phyloP scores from a whole-genome alignment of 2,113 vertebrate species.

The Xiphophorus couchianus region DNA sequence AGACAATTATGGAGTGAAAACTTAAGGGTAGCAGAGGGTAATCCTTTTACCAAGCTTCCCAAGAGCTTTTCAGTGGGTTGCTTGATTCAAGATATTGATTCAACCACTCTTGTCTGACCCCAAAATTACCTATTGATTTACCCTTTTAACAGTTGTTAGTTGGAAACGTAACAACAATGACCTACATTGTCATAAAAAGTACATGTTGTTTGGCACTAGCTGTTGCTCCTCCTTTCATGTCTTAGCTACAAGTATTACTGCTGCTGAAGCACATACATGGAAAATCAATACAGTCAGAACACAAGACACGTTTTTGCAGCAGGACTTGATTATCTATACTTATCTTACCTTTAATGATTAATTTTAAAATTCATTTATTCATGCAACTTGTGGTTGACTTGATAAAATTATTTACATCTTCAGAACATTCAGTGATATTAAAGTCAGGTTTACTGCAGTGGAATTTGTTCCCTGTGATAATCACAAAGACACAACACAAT shows the following conservation, averaged over 20 bases:
- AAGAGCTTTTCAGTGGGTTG: slow-evolving; percentile 54
- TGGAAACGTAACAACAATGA: slow-evolving; percentile 78
- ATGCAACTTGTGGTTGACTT: no score
- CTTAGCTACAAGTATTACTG: slow-evolving; percentile 35
- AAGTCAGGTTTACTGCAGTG: no score
- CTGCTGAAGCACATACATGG: slow-evolving; percentile 22
- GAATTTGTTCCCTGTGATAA: no score
- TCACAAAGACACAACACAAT: no score
- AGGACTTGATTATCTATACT: not conserved
- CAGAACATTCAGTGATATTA: no score
- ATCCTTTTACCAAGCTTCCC: slow-evolving; percentile 79
- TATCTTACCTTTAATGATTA: not conserved
- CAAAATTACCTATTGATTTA: slow-evolving; percentile 82
- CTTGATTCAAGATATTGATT: slow-evolving; percentile 73
- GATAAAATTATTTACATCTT: no score
- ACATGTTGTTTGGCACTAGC: slow-evolving; percentile 56
- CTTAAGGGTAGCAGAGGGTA: slow-evolving; percentile 71
- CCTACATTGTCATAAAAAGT: slow-evolving; percentile 75
- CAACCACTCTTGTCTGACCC: slow-evolving; percentile 68
- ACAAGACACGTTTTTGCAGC: slow-evolving; percentile 12
- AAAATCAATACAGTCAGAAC: slow-evolving; percentile 56
- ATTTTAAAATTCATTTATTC: no score
- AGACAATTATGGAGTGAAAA: slow-evolving; percentile 78
- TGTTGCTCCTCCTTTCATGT: slow-evolving; percentile 41
- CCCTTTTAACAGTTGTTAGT: slow-evolving; percentile 79